phyloP scores from a whole-genome alignment of 2,797 vertebrate genomes.

The Typhlichthys subterraneus region DNA sequence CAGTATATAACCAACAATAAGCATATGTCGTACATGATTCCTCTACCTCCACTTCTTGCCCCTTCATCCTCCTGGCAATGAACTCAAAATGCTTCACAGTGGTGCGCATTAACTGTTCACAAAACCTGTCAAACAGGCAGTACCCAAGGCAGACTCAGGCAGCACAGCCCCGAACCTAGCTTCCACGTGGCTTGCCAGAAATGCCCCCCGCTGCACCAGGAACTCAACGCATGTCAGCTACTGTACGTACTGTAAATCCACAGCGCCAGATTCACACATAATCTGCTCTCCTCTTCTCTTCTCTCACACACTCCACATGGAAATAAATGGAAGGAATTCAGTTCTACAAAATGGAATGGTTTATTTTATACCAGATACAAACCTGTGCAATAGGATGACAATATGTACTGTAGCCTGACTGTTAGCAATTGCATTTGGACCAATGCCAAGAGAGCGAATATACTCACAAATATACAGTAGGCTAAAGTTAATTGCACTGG shows the following conservation, averaged over 20 bases:
- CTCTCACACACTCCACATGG: background rate
- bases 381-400: too few species aligned
- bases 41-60: slow-evolving; percentile 5
- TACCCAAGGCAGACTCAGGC: slow-evolving; percentile 13
- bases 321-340: slow-evolving; percentile 4
- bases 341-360: too few species aligned
- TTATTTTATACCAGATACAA: too few species aligned
- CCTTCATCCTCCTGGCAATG: background rate
- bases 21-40: slow-evolving; percentile 27
- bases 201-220: slow-evolving; percentile 12
- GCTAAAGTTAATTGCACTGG: too few species aligned
- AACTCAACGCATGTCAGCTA: slow-evolving; percentile 47
- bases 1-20: slow-evolving; percentile 5
- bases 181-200: slow-evolving; percentile 23
- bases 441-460: too few species aligned
- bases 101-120: slow-evolving; percentile 16
- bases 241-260: slow-evolving; percentile 42
- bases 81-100: slow-evolving; percentile 4
- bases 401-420: too few species aligned
- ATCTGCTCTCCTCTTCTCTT: slow-evolving; percentile 4
- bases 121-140: slow-evolving; percentile 27
- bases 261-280: slow-evolving; percentile 12
- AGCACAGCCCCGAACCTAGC: slow-evolving; percentile 31
- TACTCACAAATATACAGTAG: background rate
- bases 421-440: too few species aligned